Evolutionary conservation across 2,797 vertebrate species (phyloP), one percentile per base, ranked within the genome.

Genomic region (Discoglossus pictus): DNA sequence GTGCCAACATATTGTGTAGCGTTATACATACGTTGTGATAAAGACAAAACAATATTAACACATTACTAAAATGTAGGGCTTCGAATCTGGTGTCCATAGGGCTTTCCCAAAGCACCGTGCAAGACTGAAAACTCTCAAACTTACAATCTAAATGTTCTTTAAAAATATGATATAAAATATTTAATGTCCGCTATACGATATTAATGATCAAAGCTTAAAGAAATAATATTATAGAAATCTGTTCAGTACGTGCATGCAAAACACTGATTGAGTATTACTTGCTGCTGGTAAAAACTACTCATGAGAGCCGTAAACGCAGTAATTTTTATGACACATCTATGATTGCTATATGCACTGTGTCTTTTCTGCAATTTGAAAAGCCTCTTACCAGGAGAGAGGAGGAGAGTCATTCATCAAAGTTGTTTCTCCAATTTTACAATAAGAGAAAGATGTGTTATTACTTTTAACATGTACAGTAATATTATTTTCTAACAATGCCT

Each of bases 301-400:
- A 62, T 55, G 51, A 39, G 51, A 70, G 59, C 67, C 40, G 50
- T 5, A 56, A 56, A 40, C 42, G 53, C 8, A 15, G 34, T 12
- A 18, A n/a, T 43, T 47, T 9, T 35, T 61, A 40, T 63, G 58
- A 62, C 42, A 63, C 34, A 21, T 56, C 50, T 39, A 70, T 56
- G 67, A 70, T 56, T 70, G 50, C 51, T 63, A 55, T 51, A 35
- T 17, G 31, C 35, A 24, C 58, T 56, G 67, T 39, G 43, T 55
- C 4, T 31, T 4, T 31, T 4, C 35, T 50, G 34, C 42, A 27
- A 27, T 46, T 40, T 20, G 13, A 31, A 55, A 69, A 25, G 10
- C 23, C 36, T 56, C 36, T 23, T 42, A 40, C 25, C 13, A 40
- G 34, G 24, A 48, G 47, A 34, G n/a, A 50, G 39, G 39, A 23